Percentiles rank a stretch among this genome's conserved stretches.
Evolutionary conservation across 2,888 invertebrate species (phyloP).

Genomic region (Folsomia candida): DNA sequence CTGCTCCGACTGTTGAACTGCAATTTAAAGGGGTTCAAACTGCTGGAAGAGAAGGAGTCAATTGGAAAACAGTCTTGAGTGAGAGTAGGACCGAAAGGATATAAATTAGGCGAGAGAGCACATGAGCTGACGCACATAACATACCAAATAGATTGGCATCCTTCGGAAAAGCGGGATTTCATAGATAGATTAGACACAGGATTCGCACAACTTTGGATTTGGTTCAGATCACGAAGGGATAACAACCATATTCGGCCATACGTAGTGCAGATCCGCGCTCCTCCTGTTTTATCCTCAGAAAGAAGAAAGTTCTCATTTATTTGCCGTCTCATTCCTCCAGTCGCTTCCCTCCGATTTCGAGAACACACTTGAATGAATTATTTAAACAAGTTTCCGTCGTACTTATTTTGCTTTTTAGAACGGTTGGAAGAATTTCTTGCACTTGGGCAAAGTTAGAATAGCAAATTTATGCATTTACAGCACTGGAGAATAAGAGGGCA

Average conservation of each 20-base stretch:
- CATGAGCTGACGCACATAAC: background rate
- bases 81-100: background rate
- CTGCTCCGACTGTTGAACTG: background rate
- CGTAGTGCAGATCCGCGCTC: too few species aligned
- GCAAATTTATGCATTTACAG: slow-evolving; percentile 14
- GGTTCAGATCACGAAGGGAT: too few species aligned
- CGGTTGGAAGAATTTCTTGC: slow-evolving; percentile 11
- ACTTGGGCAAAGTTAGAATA: slow-evolving; percentile 6
- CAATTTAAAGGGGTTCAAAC: background rate
- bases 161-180: background rate
- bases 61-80: background rate
- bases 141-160: background rate
- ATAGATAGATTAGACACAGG: background rate
- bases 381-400: slow-evolving; percentile 17
- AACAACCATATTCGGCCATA: too few species aligned
- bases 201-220: background rate
- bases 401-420: slow-evolving; percentile 13
- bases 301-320: background rate
- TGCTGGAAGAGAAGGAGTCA: background rate
- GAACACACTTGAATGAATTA: slow-evolving; percentile 18
- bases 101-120: background rate
- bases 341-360: background rate
- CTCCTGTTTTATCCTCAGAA: too few species aligned
- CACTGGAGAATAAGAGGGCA: background rate
- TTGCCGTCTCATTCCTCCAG: background rate